These are phyloP conservation scores for Spea bombifrons DNA, from an alignment of 2,113 vertebrate species.

Conservation along the genomic window DNA sequence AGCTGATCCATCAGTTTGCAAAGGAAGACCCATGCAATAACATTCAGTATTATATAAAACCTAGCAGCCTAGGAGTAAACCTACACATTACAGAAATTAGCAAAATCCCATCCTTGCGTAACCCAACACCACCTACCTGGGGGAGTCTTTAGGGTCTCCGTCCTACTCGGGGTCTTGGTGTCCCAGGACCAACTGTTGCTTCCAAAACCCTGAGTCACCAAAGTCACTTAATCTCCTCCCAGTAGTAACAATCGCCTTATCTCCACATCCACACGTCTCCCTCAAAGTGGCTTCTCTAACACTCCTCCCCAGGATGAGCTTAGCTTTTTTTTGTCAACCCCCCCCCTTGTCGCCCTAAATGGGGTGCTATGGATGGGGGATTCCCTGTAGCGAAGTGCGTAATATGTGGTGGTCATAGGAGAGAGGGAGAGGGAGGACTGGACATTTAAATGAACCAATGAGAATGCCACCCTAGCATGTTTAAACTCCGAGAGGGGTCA, in stretches of 20 bases:
- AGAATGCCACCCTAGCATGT: not conserved
- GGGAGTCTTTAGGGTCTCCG: not conserved
- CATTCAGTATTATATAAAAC: too few relatives aligned
- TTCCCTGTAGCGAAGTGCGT: not conserved
- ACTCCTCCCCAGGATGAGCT: not conserved
- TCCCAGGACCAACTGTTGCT: conserved; percentile 27
- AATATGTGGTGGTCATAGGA: not conserved
- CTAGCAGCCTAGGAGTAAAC: not conserved
- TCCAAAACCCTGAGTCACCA: conserved; percentile 35
- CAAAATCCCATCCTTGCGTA: not conserved
- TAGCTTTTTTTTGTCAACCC: not conserved
- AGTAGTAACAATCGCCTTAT: conserved; percentile 31
- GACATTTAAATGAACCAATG: not conserved
- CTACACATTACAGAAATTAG: not conserved
- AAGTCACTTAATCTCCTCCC: conserved; percentile 38
- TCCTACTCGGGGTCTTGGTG: conserved; percentile 17
- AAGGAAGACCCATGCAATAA: too few relatives aligned
- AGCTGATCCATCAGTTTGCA: too few relatives aligned
- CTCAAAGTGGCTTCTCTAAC: conserved; percentile 19
- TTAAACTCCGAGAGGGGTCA: too few relatives aligned
- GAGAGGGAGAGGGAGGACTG: not conserved
- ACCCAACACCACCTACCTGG: conserved; percentile 25
- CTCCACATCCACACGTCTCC: conserved; percentile 24
- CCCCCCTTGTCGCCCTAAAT: too few relatives aligned
- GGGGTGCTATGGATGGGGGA: not conserved